These are phyloP conservation scores for Pangasius sanitwongsei DNA, from an alignment of 2,797 vertebrate genomes.

Conservation along the genomic window DNA sequence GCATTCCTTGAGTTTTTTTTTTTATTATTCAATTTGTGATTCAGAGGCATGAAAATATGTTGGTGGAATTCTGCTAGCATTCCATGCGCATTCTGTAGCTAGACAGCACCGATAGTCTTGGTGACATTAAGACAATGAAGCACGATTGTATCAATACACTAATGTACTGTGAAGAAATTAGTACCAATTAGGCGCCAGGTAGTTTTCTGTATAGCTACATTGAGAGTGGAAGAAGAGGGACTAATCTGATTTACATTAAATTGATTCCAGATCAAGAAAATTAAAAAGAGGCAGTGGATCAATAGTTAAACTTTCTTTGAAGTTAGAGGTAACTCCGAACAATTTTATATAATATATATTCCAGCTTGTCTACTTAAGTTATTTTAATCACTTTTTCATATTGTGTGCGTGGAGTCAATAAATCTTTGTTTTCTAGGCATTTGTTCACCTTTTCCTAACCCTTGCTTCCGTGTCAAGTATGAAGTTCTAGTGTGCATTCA, in stretches of 20 bases:
- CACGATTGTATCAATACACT: not conserved
- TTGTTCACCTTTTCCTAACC: constrained; percentile 44
- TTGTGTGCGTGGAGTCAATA: constrained; percentile 21
- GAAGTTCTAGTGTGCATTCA: constrained; percentile 39
- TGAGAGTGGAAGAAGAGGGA: not conserved
- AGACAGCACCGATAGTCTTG: not conserved
- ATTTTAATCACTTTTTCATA: not conserved
- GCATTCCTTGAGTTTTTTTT: constrained; percentile 11
- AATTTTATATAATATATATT: not conserved
- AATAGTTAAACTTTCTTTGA: too few relatives aligned
- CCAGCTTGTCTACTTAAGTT: not conserved
- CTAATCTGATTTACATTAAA: not conserved
- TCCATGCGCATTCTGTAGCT: not conserved
- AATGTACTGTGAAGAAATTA: not conserved
- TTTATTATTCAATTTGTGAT: not conserved
- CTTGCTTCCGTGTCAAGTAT: constrained; percentile 37
- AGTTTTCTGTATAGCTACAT: not conserved
- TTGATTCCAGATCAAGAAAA: too few relatives aligned
- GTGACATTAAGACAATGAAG: not conserved
- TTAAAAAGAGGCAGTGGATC: too few relatives aligned
- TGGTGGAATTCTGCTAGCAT: constrained; percentile 5
- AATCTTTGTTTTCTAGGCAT: constrained; percentile 25
- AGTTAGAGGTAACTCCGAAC: too few relatives aligned
- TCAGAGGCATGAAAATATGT: constrained; percentile 8
- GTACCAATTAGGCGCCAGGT: not conserved